Percentiles rank a stretch among this genome's conserved stretches.
Conservation (phyloP, 2,797 vertebrate genomes). For the Hippopotamyrus pictus region DNA sequence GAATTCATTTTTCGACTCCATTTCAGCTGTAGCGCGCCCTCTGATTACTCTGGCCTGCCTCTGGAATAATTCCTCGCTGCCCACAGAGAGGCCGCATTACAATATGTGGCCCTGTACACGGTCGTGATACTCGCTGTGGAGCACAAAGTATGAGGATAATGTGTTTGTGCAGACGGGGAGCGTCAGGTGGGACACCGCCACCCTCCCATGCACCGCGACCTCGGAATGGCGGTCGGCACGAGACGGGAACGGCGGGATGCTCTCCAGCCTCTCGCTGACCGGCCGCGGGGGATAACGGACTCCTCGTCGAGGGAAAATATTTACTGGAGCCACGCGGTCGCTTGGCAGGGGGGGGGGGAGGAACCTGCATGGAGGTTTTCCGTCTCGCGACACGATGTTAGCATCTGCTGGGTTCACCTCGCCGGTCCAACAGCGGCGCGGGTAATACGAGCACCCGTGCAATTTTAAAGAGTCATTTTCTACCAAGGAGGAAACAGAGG, state of each 20-base stretch:
- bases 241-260: background rate
- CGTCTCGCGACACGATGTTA: background rate
- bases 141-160: background rate
- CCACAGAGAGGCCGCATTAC: background rate
- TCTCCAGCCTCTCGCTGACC: background rate
- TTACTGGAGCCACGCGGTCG: background rate
- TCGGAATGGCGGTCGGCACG: background rate
- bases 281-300: background rate
- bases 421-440: background rate
- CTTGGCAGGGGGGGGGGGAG: background rate
- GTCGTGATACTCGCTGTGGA: background rate
- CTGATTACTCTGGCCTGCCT: background rate
- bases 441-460: background rate
- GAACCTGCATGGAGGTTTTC: background rate
- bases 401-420: background rate
- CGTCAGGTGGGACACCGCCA: background rate
- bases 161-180: background rate
- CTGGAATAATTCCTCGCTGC: background rate
- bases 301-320: background rate
- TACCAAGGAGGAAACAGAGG: slow-evolving; percentile 13
- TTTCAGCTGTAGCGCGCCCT: background rate
- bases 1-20: background rate
- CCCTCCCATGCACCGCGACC: too few relatives aligned
- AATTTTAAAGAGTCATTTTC: slow-evolving; percentile 21
- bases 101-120: background rate